phyloP scores from a whole-genome alignment of 2,888 invertebrate species.

The Leptinotarsa rubiginosa region DNA sequence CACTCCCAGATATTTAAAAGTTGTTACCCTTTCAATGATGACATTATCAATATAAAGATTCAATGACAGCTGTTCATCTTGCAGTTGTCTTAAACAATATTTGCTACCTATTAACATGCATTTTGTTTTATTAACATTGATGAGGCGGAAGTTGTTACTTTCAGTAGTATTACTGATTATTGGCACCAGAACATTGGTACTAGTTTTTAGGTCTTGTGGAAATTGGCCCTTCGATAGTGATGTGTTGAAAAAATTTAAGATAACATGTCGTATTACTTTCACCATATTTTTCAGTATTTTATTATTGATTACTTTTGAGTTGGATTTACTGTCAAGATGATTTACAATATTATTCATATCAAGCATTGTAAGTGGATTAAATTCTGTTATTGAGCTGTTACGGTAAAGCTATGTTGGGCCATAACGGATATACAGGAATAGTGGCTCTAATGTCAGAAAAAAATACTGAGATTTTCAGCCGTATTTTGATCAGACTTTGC shows the following conservation, averaged over 20 bases:
- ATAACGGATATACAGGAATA: neutral
- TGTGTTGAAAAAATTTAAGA: neutral
- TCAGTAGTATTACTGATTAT: no score
- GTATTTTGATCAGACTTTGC: neutral
- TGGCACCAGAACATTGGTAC: neutral
- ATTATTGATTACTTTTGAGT: neutral
- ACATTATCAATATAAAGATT: no score
- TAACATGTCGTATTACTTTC: neutral
- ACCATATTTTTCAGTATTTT: neutral
- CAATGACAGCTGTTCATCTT: no score
- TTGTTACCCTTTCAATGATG: no score
- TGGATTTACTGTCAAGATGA: neutral
- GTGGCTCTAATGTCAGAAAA: neutral
- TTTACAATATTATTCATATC: neutral
- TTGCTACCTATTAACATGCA: no score
- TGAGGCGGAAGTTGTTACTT: no score
- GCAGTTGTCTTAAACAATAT: no score
- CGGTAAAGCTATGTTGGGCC: neutral
- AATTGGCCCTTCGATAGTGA: neutral
- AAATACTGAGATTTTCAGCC: neutral
- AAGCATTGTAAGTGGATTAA: neutral
- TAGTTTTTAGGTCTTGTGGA: neutral
- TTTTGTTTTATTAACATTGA: no score
- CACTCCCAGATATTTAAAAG: no score
- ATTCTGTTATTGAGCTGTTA: neutral